Percentiles rank a stretch among this genome's conserved stretches.
phyloP scores from a whole-genome alignment of 2,888 invertebrate species.

The Tanypteryx hageni region DNA sequence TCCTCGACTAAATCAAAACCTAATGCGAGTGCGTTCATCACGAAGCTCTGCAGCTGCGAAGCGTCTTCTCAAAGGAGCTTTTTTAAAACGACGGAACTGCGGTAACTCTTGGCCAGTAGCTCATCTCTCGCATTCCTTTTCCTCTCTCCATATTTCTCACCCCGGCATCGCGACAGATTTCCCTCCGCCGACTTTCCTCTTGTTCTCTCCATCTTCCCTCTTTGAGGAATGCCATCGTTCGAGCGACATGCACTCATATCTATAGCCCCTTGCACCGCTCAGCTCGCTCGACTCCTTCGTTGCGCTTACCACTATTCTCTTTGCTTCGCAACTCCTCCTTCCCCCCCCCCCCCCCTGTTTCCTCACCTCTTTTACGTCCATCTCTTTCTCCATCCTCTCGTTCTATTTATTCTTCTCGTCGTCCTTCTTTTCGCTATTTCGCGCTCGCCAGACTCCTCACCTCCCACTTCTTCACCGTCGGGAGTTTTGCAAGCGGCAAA shows the following conservation, averaged over 20 bases:
- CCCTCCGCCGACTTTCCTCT: too few relatives aligned
- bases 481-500: too few relatives aligned
- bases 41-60: background rate
- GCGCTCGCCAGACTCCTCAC: too few relatives aligned
- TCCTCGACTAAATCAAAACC: background rate
- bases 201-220: too few relatives aligned
- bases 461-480: too few relatives aligned
- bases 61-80: background rate
- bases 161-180: too few relatives aligned
- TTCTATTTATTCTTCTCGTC: too few relatives aligned
- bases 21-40: background rate
- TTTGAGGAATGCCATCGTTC: too few relatives aligned
- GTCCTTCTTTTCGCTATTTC: too few relatives aligned
- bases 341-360: background rate
- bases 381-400: background rate
- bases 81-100: background rate
- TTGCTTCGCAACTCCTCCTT: background rate
- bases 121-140: constrained; percentile 5
- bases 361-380: background rate
- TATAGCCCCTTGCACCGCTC: background rate
- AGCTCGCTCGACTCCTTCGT: background rate
- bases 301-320: background rate
- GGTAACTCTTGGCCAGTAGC: constrained; percentile 16
- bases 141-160: background rate
- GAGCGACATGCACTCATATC: too few relatives aligned